A percentile compares a stretch with the other conserved stretches of the same genome.
These are phyloP conservation scores for Salmo trutta DNA, from an alignment of 2,797 vertebrate species.

Conservation along the genomic window DNA sequence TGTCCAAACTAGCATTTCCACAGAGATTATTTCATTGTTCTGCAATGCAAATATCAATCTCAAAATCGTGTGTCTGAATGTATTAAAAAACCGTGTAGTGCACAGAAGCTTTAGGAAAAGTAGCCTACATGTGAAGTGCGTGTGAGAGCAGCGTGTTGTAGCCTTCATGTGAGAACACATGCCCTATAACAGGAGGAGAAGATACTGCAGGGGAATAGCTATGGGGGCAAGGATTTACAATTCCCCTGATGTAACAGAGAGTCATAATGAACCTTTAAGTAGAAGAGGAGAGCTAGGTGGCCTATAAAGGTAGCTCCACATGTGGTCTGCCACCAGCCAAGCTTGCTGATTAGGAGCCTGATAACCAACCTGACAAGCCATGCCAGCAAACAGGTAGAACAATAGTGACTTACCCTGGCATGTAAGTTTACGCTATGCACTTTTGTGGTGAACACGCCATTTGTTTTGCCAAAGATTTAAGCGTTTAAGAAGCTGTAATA, in stretches of 20 bases:
- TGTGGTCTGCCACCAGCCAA: conserved; percentile 15
- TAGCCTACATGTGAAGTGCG: neutral
- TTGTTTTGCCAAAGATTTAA: neutral
- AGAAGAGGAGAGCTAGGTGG: neutral
- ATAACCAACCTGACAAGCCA: conserved; percentile 33
- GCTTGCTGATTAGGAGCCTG: conserved; percentile 8
- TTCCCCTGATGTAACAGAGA: conserved; percentile 12
- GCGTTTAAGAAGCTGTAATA: no score
- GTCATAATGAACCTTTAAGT: conserved; percentile 14
- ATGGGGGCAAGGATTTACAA: neutral
- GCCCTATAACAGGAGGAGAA: neutral
- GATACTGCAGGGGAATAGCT: conserved; percentile 13
- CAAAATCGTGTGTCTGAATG: conserved; percentile 8
- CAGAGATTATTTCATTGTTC: conserved; percentile 43
- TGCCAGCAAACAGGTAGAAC: neutral
- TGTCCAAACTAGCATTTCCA: conserved; percentile 45
- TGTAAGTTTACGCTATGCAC: no score
- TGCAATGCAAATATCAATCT: conserved; percentile 28
- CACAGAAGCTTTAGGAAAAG: conserved; percentile 9
- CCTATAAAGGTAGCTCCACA: conserved; percentile 14
- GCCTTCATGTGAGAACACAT: conserved; percentile 4
- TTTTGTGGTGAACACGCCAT: no score
- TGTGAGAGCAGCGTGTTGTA: neutral
- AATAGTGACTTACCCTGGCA: neutral
- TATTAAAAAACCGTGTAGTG: conserved; percentile 8